phyloP scores from a whole-genome alignment of 1,140 invertebrate genomes.

The Diabrotica undecimpunctata region DNA sequence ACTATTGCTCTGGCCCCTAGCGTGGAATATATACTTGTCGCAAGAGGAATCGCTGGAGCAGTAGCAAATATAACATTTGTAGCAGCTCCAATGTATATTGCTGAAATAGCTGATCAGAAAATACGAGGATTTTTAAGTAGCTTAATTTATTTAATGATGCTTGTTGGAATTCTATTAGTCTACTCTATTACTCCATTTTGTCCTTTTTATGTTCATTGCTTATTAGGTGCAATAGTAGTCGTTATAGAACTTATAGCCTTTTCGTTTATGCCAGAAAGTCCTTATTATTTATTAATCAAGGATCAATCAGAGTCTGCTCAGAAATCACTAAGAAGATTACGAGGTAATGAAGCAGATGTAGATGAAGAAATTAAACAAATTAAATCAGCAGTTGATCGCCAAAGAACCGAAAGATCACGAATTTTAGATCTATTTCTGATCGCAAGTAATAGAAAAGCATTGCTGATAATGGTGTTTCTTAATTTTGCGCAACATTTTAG shows the following conservation, averaged over 20 bases:
- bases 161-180: slow-evolving; percentile 33
- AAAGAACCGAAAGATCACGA: slow-evolving; percentile 31
- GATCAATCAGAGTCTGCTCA: slow-evolving; percentile 49
- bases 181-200: slow-evolving; percentile 34
- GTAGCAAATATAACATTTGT: slow-evolving; percentile 39
- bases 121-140: slow-evolving; percentile 27
- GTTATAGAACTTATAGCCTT: slow-evolving; percentile 13
- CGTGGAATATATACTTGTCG: slow-evolving; percentile 40
- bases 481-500: slow-evolving; percentile 54
- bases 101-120: too few relatives aligned
- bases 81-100: slow-evolving; percentile 37
- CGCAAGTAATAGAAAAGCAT: slow-evolving; percentile 36
- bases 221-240: slow-evolving; percentile 26
- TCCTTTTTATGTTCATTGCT: slow-evolving; percentile 26
- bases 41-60: slow-evolving; percentile 42
- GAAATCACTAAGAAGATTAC: slow-evolving; percentile 46
- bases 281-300: slow-evolving; percentile 29
- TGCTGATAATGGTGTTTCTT: slow-evolving; percentile 45
- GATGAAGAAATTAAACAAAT: slow-evolving; percentile 50
- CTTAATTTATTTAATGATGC: slow-evolving; percentile 38
- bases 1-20: slow-evolving; percentile 34
- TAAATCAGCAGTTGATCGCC: slow-evolving; percentile 28
- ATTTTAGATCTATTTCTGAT: slow-evolving; percentile 33
- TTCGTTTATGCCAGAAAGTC: slow-evolving; percentile 32
- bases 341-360: slow-evolving; percentile 38